Percentiles rank a stretch among this genome's conserved stretches.
Evolutionary conservation across 2,888 invertebrate genomes (phyloP).

Genomic region (Ferrisia virgata): DNA sequence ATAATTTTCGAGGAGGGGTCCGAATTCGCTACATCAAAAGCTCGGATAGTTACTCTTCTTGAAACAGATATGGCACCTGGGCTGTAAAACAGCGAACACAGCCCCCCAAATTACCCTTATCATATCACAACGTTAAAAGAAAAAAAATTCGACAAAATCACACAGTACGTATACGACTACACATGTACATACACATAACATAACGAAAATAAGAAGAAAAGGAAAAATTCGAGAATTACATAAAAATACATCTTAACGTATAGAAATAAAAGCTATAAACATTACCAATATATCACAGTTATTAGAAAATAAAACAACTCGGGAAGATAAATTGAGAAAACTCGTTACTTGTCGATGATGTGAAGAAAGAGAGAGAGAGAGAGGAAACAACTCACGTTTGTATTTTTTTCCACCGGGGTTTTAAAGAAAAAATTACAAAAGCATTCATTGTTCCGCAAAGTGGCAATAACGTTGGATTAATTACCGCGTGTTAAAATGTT

Average conservation of each 20-base stretch:
- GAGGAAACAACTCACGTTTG: not conserved
- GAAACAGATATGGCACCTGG: not conserved
- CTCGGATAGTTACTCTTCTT: not conserved
- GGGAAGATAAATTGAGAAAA: not conserved
- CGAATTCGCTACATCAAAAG: not conserved
- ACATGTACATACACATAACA: not conserved
- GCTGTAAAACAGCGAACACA: not conserved
- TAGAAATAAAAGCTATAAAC: not conserved
- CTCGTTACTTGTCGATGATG: not conserved
- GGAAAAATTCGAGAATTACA: not conserved
- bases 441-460: not conserved
- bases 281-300: slow-evolving; percentile 9
- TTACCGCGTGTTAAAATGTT: slow-evolving; percentile 5
- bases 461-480: not conserved
- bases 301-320: slow-evolving; percentile 1
- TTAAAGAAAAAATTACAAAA: not conserved
- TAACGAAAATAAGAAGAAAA: not conserved
- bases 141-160: not conserved
- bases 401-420: not conserved
- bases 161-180: not conserved
- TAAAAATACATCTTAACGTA: not conserved
- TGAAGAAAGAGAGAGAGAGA: no score
- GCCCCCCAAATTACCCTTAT: not conserved
- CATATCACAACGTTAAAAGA: not conserved
- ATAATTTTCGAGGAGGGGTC: not conserved